Percentiles rank a stretch among this genome's conserved stretches.
phyloP scores from a whole-genome alignment of 2,113 vertebrate genomes.

The Bostrychus sinensis region DNA sequence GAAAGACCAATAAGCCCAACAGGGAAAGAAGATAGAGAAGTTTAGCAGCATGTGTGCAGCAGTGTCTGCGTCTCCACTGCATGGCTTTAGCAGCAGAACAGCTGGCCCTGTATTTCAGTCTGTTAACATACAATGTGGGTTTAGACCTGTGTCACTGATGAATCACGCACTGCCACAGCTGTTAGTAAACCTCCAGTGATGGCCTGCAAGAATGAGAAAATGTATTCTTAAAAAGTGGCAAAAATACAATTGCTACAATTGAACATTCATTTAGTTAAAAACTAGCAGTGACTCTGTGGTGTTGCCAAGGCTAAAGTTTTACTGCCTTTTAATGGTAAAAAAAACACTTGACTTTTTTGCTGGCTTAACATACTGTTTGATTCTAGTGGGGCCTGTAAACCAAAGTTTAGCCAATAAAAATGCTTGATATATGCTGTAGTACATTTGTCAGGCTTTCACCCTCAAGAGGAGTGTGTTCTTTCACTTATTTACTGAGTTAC shows the following conservation, averaged over 20 bases:
- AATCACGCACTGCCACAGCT: not conserved
- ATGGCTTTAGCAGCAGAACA: conserved; percentile 70
- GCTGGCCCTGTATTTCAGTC: not conserved
- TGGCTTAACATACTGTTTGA: not conserved
- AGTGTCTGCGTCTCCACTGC: conserved; percentile 92
- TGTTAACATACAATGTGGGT: not conserved
- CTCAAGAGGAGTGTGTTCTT: conserved; percentile 19
- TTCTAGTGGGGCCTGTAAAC: not conserved
- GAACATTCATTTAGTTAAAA: too few relatives aligned
- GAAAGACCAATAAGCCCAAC: conserved; percentile 85
- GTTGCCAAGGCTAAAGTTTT: too few relatives aligned
- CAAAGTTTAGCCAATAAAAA: not conserved
- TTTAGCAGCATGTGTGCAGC: conserved; percentile 84
- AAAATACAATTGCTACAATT: too few relatives aligned
- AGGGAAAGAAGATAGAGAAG: conserved; percentile 84
- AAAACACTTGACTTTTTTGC: too few relatives aligned
- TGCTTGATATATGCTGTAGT: not conserved
- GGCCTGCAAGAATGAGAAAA: conserved; percentile 21
- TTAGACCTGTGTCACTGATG: not conserved
- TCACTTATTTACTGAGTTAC: conserved; percentile 40
- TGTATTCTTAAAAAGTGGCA: too few relatives aligned
- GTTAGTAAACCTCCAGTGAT: not conserved
- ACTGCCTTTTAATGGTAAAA: too few relatives aligned
- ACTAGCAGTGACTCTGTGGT: too few relatives aligned
- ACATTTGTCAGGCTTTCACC: not conserved